These are phyloP conservation scores for Rotaria socialis DNA, from an alignment of 2,888 invertebrate species.

Conservation along the genomic window DNA sequence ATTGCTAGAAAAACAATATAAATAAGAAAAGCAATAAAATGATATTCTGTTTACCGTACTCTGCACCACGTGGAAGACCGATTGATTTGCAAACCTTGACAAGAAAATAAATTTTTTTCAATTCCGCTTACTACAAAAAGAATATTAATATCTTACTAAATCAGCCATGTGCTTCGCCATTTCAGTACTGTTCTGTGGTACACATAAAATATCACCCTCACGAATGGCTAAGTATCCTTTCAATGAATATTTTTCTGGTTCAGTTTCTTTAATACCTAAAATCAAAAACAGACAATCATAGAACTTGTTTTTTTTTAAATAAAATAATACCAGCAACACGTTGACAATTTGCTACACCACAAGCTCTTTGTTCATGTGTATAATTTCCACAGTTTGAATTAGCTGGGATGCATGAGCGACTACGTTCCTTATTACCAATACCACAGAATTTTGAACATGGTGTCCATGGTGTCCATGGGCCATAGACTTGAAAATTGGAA, in stretches of 20 bases:
- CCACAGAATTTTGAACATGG: conserved; percentile 9
- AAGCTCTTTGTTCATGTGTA: conserved; percentile 1
- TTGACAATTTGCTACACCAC: neutral
- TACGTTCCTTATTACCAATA: neutral
- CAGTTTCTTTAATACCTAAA: neutral
- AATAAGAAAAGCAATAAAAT: neutral
- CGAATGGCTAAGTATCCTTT: conserved; percentile 7
- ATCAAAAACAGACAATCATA: neutral
- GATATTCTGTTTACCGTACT: neutral
- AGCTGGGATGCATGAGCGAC: neutral
- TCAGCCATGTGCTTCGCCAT: conserved; percentile 2
- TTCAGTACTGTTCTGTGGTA: neutral
- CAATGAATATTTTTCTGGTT: neutral
- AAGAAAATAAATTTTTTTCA: neutral
- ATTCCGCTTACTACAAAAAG: neutral
- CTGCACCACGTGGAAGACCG: neutral
- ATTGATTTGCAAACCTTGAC: neutral
- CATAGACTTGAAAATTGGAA: neutral
- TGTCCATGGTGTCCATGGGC: neutral
- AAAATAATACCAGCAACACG: neutral
- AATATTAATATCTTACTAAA: neutral
- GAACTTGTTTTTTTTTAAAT: neutral
- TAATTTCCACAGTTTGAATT: neutral
- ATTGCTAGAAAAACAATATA: neutral
- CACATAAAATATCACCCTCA: neutral